Evolutionary conservation across 2,797 vertebrate genomes (phyloP), one percentile per base, ranked within the genome.

Genomic region (Agapornis canus): DNA sequence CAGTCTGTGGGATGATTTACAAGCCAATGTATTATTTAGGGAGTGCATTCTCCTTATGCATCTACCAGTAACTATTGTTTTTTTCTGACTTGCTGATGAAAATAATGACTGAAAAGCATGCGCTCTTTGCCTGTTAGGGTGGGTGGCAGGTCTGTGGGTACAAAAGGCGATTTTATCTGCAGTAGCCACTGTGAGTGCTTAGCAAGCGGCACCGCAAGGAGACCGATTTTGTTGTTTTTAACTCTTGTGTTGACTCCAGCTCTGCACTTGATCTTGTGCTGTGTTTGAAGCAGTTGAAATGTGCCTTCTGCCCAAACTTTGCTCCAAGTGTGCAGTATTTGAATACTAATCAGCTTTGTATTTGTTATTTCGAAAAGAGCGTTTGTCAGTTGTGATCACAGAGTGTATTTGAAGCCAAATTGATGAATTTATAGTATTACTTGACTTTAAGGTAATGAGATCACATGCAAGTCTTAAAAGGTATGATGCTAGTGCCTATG

Each of bases 271-370:
- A 10, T 39, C 72, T 61, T 2, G 25, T 9, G 9, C 48, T 2
- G 21, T 1, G 15, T 22, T 49, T 1, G 25, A 11, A 10, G 43
- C 31, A 0, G 66, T 6, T 5, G 19, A 4, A 7, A 27, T 0
- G 31, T 11, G 14, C 76, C 17, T 14, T 7, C 49, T 49, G 37
- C 65, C 83, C 82, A 68, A 26, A 40, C n/a, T 54, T 25, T 5
- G 12, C 65, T 56, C 25, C 2, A 0, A 7, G 71, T 2, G 42
- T 4, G 3, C 25, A 2, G 35, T 6, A 14, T 40, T 60, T 29
- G 72, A 21, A 6, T 82, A 19, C 73, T 65, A 6, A 8, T 25
- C 52, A 29, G 42, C 86, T 61, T 68, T 25, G 72, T 31, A 10
- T 32, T 54, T 8, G 61, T 51, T 45, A 11, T 37, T 87, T 77